Base-by-base conservation (phyloP, 2,797 vertebrate species). In the Rachycentron canadum region DNA sequence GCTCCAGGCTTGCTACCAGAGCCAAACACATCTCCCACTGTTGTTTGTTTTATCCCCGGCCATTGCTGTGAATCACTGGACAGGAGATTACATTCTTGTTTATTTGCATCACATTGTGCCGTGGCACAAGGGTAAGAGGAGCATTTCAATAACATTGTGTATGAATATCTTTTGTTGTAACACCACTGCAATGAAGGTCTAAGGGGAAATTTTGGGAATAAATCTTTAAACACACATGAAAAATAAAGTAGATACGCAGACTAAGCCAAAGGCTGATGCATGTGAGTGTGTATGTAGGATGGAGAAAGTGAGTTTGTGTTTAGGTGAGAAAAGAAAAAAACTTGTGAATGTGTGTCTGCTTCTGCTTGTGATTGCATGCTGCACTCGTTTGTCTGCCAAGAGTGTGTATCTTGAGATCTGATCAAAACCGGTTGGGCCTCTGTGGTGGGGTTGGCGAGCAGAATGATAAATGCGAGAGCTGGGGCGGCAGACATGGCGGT, bases 341-440 rank as follows among this genome's bases (percentile, higher is more conserved):
- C 79, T 69, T 70, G 64, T 56, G 71, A 71, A 69, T 70, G 34
- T 67, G 61, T 65, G 69, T 77, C 58, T 85, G 65, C 73, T 70
- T 73, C 72, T 83, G 74, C 87, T 78, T 89, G 86, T 79, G 83
- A 86, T 76, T 83, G 89, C 84, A 86, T 21, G 82, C 75, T 72
- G 71, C 52, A 59, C 73, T 88, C 77, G 84, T 83, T 77, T 43
- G 73, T 72, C 76, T 71, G 85, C 74, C 72, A 78, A 45, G 53
- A 79, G 69, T 81, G 80, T 82, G 86, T 80, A 63, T 86, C 77
- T 77, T 78, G 76, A 79, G 85, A 90, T 82, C 80, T 21, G 76
- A 91, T 86, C 82, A 83, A 84, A 89, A 88, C 70, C 75, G 77
- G 78, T 64, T 65, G 53, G 78, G 73, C 78, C 79, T 73, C 79